Evolutionary conservation across 2,888 invertebrate genomes (phyloP).

Genomic region (Branchipolynoe longqiensis): DNA sequence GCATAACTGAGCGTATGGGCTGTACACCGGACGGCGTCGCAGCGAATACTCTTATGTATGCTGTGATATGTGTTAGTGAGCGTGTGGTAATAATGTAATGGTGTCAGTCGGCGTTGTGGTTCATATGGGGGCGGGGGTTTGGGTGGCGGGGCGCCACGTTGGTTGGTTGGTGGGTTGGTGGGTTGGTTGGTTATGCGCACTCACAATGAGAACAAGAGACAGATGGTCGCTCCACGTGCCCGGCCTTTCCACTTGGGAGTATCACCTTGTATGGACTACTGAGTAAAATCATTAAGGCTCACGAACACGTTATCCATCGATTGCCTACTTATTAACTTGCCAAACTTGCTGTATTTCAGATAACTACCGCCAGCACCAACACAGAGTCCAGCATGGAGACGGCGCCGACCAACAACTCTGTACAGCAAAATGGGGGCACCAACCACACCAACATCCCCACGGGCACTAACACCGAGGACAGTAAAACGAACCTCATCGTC

Average conservation of each 20-base stretch:
- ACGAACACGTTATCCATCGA: not conserved
- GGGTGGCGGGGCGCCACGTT: too few species aligned
- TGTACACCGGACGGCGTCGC: too few species aligned
- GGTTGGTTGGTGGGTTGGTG: too few species aligned
- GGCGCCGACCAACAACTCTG: slow-evolving; percentile 52
- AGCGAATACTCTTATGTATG: too few species aligned
- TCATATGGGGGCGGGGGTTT: too few species aligned
- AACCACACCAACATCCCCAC: slow-evolving; percentile 51
- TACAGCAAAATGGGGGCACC: slow-evolving; percentile 64
- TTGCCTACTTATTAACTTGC: not conserved
- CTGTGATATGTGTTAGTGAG: too few species aligned
- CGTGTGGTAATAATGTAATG: too few species aligned
- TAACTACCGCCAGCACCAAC: slow-evolving; percentile 57
- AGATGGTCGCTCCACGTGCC: not conserved
- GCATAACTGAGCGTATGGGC: too few species aligned
- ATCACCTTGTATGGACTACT: slow-evolving; percentile 31
- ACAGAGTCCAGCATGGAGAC: slow-evolving; percentile 51
- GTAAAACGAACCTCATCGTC: slow-evolving; percentile 96
- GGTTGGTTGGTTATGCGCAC: too few species aligned
- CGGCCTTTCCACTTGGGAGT: slow-evolving; percentile 10
- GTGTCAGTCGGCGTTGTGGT: too few species aligned
- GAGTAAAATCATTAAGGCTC: not conserved
- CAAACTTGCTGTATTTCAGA: slow-evolving; percentile 43
- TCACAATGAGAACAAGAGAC: slow-evolving; percentile 21
- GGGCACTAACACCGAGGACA: slow-evolving; percentile 65